Evolutionary conservation across 2,113 vertebrate species (phyloP).

Genomic region (Ia io): DNA sequence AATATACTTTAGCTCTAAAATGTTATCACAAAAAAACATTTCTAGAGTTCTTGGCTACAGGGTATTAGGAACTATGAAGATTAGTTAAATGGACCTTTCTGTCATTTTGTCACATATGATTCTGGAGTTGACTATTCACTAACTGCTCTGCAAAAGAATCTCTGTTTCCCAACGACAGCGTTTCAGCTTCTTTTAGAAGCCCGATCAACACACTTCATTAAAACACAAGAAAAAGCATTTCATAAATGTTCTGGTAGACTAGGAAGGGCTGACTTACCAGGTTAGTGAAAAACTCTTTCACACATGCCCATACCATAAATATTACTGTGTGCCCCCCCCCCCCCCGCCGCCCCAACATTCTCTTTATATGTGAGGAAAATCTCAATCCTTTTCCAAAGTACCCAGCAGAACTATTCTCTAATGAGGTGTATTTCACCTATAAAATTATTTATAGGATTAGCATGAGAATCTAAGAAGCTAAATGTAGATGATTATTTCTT

Average conservation of each 20-base stretch:
- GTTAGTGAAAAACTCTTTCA: conserved; percentile 11
- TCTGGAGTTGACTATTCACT: not conserved
- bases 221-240: not conserved
- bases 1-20: not conserved
- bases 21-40: not conserved
- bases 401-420: not conserved
- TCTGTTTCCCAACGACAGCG: not conserved
- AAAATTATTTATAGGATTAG: not conserved
- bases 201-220: not conserved
- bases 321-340: not conserved
- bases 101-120: not conserved
- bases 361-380: conserved; percentile 30
- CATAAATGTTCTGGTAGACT: not conserved
- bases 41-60: not conserved
- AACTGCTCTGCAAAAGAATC: not conserved
- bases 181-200: not conserved
- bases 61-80: not conserved
- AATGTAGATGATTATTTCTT: not conserved
- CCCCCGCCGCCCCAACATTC: not conserved
- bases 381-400: not conserved
- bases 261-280: not conserved
- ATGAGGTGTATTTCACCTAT: not conserved
- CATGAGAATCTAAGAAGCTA: conserved; percentile 26
- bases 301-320: not conserved
- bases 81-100: not conserved